Conservation (phyloP, 1,140 invertebrate species). For the Sitobion miscanthi region DNA sequence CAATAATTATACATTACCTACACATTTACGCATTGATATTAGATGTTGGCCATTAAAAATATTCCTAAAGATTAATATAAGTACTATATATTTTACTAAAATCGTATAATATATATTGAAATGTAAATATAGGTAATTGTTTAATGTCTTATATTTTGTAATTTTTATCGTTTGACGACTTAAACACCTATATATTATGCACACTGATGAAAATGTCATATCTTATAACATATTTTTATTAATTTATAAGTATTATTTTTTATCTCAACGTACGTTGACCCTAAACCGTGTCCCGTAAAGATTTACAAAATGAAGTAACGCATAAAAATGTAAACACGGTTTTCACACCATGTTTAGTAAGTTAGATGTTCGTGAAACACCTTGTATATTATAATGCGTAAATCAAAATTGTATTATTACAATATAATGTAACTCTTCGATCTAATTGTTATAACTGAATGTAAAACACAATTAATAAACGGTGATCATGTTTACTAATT, state of each 20-base stretch:
- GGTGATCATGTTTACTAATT: constrained; percentile 13
- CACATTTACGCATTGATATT: not conserved
- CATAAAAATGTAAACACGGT: not conserved
- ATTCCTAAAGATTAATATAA: not conserved
- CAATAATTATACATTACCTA: not conserved
- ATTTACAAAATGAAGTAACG: too few species aligned
- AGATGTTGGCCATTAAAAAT: not conserved
- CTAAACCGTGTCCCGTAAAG: not conserved
- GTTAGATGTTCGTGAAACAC: too few species aligned
- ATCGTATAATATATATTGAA: not conserved
- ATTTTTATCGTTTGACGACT: not conserved
- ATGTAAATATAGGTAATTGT: not conserved
- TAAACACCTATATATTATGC: not conserved
- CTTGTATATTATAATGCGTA: not conserved
- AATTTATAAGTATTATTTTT: not conserved
- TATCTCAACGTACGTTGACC: not conserved
- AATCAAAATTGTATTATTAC: not conserved
- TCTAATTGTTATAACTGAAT: not conserved
- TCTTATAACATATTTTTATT: not conserved
- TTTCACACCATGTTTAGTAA: not conserved
- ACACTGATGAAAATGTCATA: not conserved
- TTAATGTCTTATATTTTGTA: not conserved
- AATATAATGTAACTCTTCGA: not conserved
- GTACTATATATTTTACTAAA: not conserved
- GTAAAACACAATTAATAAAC: not conserved